Evolutionary conservation across 2,113 vertebrate genomes (phyloP).

Genomic region (Myrmecophaga tridactyla): DNA sequence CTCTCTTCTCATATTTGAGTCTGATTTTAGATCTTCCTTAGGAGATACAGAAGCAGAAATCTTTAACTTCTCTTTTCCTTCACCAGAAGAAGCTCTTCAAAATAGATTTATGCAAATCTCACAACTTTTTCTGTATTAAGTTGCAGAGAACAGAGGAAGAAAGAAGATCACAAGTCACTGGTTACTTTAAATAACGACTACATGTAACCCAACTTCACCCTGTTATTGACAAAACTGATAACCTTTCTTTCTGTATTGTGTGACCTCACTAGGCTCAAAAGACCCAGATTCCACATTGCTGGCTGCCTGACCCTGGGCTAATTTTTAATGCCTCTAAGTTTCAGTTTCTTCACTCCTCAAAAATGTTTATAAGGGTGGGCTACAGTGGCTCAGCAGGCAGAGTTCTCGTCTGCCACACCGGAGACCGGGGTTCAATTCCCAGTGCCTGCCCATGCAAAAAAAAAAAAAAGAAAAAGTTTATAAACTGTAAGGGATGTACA

Average conservation of each 20-base stretch:
- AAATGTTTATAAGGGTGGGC: no score
- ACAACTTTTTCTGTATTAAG: conserved; percentile 61
- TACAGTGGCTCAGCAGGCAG: no score
- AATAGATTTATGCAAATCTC: conserved; percentile 77
- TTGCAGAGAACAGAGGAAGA: conserved; percentile 63
- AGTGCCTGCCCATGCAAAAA: no score
- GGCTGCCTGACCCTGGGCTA: neutral
- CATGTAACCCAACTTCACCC: neutral
- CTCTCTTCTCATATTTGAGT: conserved; percentile 49
- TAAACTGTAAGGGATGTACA: neutral
- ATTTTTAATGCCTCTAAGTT: neutral
- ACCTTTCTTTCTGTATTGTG: neutral
- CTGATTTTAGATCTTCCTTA: conserved; percentile 62
- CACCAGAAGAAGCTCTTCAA: conserved; percentile 62
- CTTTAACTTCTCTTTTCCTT: conserved; percentile 73
- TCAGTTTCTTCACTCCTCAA: neutral
- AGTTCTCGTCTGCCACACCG: no score
- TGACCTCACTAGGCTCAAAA: neutral
- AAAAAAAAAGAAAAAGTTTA: no score
- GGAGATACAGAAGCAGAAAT: conserved; percentile 65
- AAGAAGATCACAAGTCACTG: conserved; percentile 34
- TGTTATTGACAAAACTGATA: neutral
- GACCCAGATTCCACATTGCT: neutral
- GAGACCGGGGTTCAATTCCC: no score
- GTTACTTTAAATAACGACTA: conserved; percentile 51